These are phyloP conservation scores for Nomada fucata DNA, from an alignment of 2,888 invertebrate genomes.

Conservation along the genomic window DNA sequence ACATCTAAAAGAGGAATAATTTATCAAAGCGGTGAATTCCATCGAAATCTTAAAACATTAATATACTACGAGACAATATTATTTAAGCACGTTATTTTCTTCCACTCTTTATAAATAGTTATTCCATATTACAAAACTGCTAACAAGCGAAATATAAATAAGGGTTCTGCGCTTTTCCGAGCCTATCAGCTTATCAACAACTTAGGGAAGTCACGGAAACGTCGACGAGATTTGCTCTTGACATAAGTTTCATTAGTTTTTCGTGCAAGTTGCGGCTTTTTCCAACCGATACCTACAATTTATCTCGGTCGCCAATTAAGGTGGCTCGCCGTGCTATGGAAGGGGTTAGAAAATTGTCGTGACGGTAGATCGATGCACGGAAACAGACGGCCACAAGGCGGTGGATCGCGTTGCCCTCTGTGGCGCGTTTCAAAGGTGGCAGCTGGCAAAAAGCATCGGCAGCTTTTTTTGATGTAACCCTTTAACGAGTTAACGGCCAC, in stretches of 20 bases:
- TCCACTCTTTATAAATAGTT: no score
- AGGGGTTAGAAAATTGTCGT: constrained; percentile 4
- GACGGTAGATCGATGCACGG: constrained; percentile 35
- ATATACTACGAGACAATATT: no score
- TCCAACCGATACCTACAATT: constrained; percentile 71
- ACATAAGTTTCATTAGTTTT: constrained; percentile 57
- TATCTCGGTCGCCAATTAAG: constrained; percentile 67
- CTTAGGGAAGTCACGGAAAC: no score
- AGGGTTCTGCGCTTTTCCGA: no score
- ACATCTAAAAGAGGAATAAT: no score
- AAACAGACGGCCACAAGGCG: neutral
- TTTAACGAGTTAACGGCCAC: constrained; percentile 59
- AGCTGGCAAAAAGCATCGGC: constrained; percentile 52
- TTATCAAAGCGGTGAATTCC: no score
- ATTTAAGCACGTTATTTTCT: no score
- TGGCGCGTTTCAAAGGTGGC: constrained; percentile 9
- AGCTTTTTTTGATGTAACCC: constrained; percentile 50
- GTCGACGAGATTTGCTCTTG: neutral
- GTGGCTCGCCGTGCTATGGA: neutral
- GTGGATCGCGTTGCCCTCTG: constrained; percentile 16
- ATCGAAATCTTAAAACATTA: no score
- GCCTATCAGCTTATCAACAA: no score
- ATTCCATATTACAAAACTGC: no score
- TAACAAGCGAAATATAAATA: no score
- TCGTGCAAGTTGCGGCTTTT: constrained; percentile 58